These are phyloP conservation scores for Lophochroa leadbeateri DNA, from an alignment of 2,113 vertebrate species.

Conservation along the genomic window DNA sequence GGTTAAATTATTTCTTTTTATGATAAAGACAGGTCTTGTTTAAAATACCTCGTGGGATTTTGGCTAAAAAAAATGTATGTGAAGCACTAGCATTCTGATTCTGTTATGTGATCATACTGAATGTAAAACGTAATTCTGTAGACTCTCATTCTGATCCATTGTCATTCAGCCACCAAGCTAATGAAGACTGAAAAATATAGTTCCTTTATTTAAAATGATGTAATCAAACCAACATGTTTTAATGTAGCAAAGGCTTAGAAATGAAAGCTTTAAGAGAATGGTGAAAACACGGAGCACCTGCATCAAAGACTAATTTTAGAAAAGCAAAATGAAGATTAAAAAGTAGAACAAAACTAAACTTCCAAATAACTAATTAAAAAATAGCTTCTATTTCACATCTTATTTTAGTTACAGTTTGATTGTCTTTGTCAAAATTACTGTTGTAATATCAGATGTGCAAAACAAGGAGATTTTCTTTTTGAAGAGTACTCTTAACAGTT, in stretches of 20 bases:
- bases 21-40: background rate
- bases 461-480: constrained; percentile 19
- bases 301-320: background rate
- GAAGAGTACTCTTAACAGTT: constrained; percentile 51
- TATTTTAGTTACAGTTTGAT: background rate
- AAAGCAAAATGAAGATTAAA: background rate
- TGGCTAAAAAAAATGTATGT: background rate
- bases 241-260: background rate
- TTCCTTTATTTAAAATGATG: background rate
- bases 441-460: background rate
- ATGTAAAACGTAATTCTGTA: background rate
- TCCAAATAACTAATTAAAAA: background rate
- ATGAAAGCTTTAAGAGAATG: background rate
- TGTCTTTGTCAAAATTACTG: constrained; percentile 35
- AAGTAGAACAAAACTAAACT: background rate
- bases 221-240: background rate
- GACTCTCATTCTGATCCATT: background rate
- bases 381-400: background rate
- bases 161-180: background rate
- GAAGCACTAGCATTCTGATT: background rate
- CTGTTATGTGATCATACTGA: background rate
- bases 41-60: background rate
- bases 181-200: background rate
- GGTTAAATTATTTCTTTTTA: background rate
- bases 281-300: background rate